Conservation (phyloP, 2,888 invertebrate genomes). For the Rhagonycha fulva region DNA sequence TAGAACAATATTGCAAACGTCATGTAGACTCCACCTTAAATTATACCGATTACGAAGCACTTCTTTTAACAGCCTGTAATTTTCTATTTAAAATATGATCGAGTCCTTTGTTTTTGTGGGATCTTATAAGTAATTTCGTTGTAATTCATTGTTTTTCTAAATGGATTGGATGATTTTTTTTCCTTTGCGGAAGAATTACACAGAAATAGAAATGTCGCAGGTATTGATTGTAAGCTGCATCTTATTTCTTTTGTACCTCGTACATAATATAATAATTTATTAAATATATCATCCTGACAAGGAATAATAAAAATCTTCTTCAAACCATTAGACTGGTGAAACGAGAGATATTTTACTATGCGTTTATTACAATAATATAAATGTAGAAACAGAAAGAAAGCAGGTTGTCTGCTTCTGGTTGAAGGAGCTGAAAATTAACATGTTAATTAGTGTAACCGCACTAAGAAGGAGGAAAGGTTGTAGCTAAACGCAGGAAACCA, state of each 20-base stretch:
- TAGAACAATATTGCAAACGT: neutral
- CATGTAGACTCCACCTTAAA: neutral
- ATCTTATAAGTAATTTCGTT: neutral
- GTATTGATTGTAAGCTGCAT: neutral
- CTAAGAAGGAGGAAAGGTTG: too few relatives aligned
- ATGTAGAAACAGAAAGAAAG: too few relatives aligned
- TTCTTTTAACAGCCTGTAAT: neutral
- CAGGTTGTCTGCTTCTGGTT: too few relatives aligned
- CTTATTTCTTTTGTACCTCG: too few relatives aligned
- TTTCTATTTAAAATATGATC: neutral
- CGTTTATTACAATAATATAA: neutral
- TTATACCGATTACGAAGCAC: neutral
- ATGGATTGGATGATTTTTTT: neutral
- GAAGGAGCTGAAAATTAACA: too few relatives aligned
- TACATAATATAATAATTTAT: too few relatives aligned
- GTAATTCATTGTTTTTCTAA: too few relatives aligned
- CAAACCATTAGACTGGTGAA: neutral
- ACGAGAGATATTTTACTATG: neutral
- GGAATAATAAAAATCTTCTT: neutral
- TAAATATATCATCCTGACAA: too few relatives aligned
- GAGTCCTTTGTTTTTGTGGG: neutral
- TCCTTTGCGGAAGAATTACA: neutral
- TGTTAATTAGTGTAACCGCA: too few relatives aligned
- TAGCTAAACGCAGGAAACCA: too few relatives aligned
- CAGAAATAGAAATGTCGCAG: neutral